Base-by-base conservation (phyloP, 2,113 vertebrate genomes). In the Sakesphorus luctuosus region DNA sequence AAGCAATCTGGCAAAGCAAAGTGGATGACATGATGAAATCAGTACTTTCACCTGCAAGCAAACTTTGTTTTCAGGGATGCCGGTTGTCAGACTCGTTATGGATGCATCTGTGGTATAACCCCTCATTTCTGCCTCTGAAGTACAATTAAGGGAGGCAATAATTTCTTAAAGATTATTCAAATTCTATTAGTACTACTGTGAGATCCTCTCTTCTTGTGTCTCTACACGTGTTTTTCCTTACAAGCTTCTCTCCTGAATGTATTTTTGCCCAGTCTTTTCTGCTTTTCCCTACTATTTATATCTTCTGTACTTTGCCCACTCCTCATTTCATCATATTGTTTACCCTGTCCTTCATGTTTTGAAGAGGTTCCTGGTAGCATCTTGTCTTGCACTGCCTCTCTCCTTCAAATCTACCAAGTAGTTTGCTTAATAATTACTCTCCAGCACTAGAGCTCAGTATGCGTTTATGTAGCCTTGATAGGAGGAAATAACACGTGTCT, bases 41-140 rank as follows among this genome's bases (percentile, higher is more conserved):
- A 53, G 68, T 55, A 50, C 78, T 94, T 96, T 91, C 55, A 96
- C 93, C 89, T 91, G 93, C 89, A 87, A 96, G 89, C 81, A 94
- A 66, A 85, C 94, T 90, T 91, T 73, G 49, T 82, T 95, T 95
- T 91, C 71, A 66, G 55, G 56, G 87, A 69, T 93, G 81, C 74
- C 80, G 23, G 7, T 69, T 95, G 89, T 87, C 87, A 79, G 58
- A 79, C 78, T 79, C 0, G 0, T 85, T 85, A 47, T 38, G 71
- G 66, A 85, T 96, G 67, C 58, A 83, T 93, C 67, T 65, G 62
- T 77, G 71, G 49, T 87, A 25, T 80, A 96, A 85, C 43, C 80
- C 36, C 87, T 95, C 68, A 61, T 88, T 94, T 95, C 85, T 94
- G 24, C 43, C 61, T 90, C 82, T 92, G 72, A 92, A 95, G 29